Base-by-base conservation (phyloP, 2,797 vertebrate species). In the Cyprinodon diabolis region DNA sequence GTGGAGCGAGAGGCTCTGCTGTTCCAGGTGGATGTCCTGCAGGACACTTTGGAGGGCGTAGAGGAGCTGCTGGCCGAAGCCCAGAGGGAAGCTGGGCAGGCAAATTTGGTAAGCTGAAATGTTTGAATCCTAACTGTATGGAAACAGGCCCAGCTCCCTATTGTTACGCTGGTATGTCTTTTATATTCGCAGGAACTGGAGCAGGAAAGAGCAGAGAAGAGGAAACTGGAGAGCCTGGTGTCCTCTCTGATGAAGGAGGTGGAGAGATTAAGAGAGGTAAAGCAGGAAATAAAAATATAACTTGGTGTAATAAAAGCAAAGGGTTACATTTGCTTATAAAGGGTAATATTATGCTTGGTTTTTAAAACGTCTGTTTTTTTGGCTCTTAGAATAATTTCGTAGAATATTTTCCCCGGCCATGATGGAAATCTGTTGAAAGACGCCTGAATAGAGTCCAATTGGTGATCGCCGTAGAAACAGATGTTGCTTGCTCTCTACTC, bases 1-100 rank as follows among this genome's bases (percentile, higher is more conserved):
- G 86, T 95, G 21, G 92, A 94, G 87, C 91, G 94, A 73, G 94
- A 93, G 70, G 51, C 89, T 67, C 84, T 95, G 83, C 80, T 94
- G 83, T 95, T 95, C 91, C 95, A 96, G 91, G 93, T 95, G 90
- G 95, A 95, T 37, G 90, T 94, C 66, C 91, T 96, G 82, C 94
- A 95, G 86, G 95, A 95, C 72, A 87, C 92, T 1, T 89, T 96
- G 74, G 93, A 95, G 89, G 81, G 93, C 43, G 91, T 94, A 0
- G 95, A 96, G 86, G 95, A 95, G 92, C 90, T 93, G 87, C 93
- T 95, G 71, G 92, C 91, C 0, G 95, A 96, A 81, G 69, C 93
- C 55, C 93, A 94, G 77, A 91, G 94, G 74, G 94, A 95, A 70
- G 92, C 91, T n/a, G 78, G 89, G 43, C 84, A 93, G 51, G 77